Evolutionary conservation across 1,140 invertebrate species (phyloP).

Genomic region (Subanguina moxae): DNA sequence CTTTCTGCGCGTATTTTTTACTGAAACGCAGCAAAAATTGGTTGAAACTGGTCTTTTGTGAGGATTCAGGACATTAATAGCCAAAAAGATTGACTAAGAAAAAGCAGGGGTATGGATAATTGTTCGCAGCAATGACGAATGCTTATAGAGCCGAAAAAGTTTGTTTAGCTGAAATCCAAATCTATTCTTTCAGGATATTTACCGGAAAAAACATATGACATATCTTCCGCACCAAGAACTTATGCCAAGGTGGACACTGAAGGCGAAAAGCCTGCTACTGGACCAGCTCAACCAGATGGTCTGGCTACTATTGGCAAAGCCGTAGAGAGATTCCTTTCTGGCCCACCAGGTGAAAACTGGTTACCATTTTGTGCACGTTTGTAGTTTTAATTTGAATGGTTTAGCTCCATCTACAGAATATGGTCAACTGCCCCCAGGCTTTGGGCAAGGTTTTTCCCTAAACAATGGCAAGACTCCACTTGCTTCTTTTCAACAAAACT

Average conservation of each 20-base stretch:
- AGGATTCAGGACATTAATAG: too few species aligned
- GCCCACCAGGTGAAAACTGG: conserved; percentile 49
- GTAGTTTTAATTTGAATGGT: neutral
- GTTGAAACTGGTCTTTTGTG: too few species aligned
- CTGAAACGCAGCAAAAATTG: too few species aligned
- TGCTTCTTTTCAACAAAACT: conserved; percentile 41
- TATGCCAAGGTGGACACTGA: neutral
- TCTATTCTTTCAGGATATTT: conserved; percentile 46
- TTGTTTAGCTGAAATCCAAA: too few species aligned
- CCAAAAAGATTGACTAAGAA: too few species aligned
- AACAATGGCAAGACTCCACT: conserved; percentile 39
- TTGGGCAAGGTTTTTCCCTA: conserved; percentile 57
- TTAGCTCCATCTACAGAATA: conserved; percentile 17
- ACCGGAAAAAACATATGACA: conserved; percentile 58
- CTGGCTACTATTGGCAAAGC: conserved; percentile 44
- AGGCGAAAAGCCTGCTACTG: conserved; percentile 23
- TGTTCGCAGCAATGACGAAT: too few species aligned
- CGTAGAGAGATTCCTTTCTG: conserved; percentile 57
- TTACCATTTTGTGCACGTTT: neutral
- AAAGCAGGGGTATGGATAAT: too few species aligned
- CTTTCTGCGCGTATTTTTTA: too few species aligned
- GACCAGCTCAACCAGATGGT: conserved; percentile 23
- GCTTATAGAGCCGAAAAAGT: too few species aligned
- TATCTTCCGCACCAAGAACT: conserved; percentile 26
- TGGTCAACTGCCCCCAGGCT: conserved; percentile 54